Evolutionary conservation across 2,113 vertebrate species (phyloP).

Genomic region (Pluvialis apricaria): DNA sequence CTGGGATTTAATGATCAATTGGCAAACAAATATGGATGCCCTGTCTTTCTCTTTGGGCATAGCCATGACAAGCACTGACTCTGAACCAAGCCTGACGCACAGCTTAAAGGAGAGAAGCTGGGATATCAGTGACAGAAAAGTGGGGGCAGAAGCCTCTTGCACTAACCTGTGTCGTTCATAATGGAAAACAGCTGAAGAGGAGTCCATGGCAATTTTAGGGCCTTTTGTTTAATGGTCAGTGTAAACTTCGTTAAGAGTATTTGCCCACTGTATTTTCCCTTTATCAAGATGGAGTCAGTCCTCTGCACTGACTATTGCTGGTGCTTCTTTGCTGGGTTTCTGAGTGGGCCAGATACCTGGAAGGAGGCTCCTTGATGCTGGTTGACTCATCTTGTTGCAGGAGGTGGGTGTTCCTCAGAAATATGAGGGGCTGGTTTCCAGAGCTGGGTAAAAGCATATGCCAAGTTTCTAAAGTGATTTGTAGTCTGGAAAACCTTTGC

Average conservation of each 20-base stretch:
- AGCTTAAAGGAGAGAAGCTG: neutral
- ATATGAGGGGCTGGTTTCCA: neutral
- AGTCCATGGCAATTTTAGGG: neutral
- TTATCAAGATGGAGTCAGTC: neutral
- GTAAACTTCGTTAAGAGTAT: neutral
- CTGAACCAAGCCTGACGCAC: neutral
- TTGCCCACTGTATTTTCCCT: neutral
- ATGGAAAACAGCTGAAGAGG: neutral
- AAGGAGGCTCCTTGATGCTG: neutral
- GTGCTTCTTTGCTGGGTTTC: neutral
- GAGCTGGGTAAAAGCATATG: neutral
- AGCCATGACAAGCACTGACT: neutral
- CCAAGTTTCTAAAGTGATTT: neutral
- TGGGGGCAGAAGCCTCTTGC: neutral
- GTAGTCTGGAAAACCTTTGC: neutral
- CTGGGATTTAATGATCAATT: neutral
- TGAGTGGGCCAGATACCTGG: neutral
- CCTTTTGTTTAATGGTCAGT: neutral
- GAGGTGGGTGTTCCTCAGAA: constrained; percentile 15
- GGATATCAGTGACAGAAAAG: neutral
- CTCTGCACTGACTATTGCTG: neutral
- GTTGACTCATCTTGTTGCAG: neutral
- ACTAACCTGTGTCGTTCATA: neutral
- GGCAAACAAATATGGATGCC: neutral
- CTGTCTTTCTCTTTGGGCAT: neutral